Conservation (phyloP, 2,797 vertebrate species). For the Mastacembelus armatus region DNA sequence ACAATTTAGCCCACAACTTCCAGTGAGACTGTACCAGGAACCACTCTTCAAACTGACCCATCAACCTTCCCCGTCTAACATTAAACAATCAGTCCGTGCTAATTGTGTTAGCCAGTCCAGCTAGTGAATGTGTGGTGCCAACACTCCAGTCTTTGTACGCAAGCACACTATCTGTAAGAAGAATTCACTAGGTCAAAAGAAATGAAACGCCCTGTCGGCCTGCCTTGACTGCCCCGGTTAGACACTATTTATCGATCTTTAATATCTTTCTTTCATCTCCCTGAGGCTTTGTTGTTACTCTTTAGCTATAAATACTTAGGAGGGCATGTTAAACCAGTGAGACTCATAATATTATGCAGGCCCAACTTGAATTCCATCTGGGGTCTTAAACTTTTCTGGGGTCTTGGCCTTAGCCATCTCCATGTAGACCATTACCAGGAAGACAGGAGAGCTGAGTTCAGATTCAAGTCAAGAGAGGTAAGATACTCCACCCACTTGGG, state of each 20-base stretch:
- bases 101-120: conserved; percentile 45
- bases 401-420: conserved; percentile 34
- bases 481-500: conserved; percentile 59
- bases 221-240: neutral
- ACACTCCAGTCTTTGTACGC: conserved; percentile 20
- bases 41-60: conserved; percentile 48
- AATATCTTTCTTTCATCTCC: conserved; percentile 14
- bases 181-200: conserved; percentile 42
- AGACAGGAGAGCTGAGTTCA: conserved; percentile 53
- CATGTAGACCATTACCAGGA: conserved; percentile 33
- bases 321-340: conserved; percentile 21
- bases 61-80: conserved; percentile 37
- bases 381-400: conserved; percentile 32
- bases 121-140: conserved; percentile 60
- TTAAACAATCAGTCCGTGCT: conserved; percentile 64
- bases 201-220: conserved; percentile 24
- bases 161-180: conserved; percentile 48
- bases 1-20: conserved; percentile 3
- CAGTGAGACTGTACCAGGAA: conserved; percentile 43
- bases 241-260: too few relatives aligned
- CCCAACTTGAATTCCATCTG: conserved; percentile 32
- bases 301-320: conserved; percentile 18
- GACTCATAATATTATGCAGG: conserved; percentile 9
- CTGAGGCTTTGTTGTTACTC: neutral
- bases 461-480: conserved; percentile 57